Base-by-base conservation (phyloP, 2,113 vertebrate genomes). In the Pycnonotus jocosus region DNA sequence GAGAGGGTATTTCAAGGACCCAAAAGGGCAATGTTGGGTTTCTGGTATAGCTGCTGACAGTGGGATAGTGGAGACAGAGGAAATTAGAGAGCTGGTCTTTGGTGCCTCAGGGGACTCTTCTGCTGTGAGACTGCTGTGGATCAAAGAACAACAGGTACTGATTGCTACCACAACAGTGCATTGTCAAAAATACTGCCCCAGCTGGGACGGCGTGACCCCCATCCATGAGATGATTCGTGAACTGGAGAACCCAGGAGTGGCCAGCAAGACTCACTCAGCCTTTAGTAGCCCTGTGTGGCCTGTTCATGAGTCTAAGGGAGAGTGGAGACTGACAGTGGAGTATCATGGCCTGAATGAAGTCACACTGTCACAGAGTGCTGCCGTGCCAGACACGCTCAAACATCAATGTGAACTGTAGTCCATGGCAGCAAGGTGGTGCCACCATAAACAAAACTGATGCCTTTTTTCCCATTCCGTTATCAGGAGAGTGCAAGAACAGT, bases 321-420 rank as follows among this genome's bases (percentile, higher is more conserved):
- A 48, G 30, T 22, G 42, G 18, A n/a, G 35, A 48, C 18, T 48
- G 30, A 18, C 11, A 40, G 44, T 28, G 35, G 44, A 58, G 22
- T 40, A 8, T 11, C 53, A 47, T n/a, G 9, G 42, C 30, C 40
- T 69, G 53, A 53, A 53, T 53, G 48, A 65, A 65, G 76, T 53
- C 48, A 48, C 18, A 28, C 11, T 27, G 15, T 9, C 50, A 24
- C 21, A 0, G 2, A 65, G 33, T 45, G 50, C 31, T 44, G 76
- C 38, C 2, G 2, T 42, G 60, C 18, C 1, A 0, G 20, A 44
- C 4, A 1, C 12, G 35, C 33, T 31, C 10, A 18, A 45, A 31
- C 20, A 20, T 45, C 40, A 19, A 50, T 37, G 21, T 9, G 3
- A 64, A 18, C 60, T 65, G 38, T 9, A 44, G 12, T 35, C 20